These are phyloP conservation scores for Botia almorhae DNA, from an alignment of 2,797 vertebrate species.

Conservation along the genomic window DNA sequence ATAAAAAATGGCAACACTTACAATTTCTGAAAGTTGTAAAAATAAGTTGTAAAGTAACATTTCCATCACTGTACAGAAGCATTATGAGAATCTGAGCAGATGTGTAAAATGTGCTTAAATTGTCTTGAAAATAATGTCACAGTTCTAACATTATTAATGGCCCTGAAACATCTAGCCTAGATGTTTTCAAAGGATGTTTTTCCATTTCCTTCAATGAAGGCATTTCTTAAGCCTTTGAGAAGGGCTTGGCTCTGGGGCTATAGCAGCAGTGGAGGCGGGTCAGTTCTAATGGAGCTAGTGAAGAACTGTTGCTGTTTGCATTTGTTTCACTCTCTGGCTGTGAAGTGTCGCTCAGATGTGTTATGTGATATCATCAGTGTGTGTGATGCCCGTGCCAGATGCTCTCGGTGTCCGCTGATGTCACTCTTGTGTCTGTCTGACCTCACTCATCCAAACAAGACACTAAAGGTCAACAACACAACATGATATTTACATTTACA, in stretches of 20 bases:
- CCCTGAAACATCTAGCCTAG: not conserved
- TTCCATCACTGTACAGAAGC: not conserved
- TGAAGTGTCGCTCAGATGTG: slow-evolving; percentile 34
- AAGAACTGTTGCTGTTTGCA: slow-evolving; percentile 20
- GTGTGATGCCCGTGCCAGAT: slow-evolving; percentile 27
- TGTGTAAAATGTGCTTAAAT: not conserved
- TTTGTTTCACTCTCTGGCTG: not conserved
- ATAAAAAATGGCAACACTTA: too few relatives aligned
- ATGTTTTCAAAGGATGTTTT: not conserved
- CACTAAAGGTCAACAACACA: slow-evolving; percentile 4
- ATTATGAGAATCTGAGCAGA: not conserved
- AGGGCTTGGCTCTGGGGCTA: slow-evolving; percentile 21
- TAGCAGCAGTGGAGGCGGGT: slow-evolving; percentile 24
- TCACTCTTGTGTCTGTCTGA: slow-evolving; percentile 34
- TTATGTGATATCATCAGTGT: slow-evolving; percentile 41
- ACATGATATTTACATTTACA: not conserved
- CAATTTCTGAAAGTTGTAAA: too few relatives aligned
- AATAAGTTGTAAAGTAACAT: not conserved
- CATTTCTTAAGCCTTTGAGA: slow-evolving; percentile 17
- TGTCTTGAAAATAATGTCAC: not conserved
- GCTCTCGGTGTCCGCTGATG: slow-evolving; percentile 59
- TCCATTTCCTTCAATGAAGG: not conserved
- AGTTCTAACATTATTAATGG: not conserved
- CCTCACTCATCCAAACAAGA: slow-evolving; percentile 23
- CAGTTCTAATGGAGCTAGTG: slow-evolving; percentile 30